Evolutionary conservation across 2,113 vertebrate species (phyloP).

Genomic region (Stictonetta naevosa): DNA sequence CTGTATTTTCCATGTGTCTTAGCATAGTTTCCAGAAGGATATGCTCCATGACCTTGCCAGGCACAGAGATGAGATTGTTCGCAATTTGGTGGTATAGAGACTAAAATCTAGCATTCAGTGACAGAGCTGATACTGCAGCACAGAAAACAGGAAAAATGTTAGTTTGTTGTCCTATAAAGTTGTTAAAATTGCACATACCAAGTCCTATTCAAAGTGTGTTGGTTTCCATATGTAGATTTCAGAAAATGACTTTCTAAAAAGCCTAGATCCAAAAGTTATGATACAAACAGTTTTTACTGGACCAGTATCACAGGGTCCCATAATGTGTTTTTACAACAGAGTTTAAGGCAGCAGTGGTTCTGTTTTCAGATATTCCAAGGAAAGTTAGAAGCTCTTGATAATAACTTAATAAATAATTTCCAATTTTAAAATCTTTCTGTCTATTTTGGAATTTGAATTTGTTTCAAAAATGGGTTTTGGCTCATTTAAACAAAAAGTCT

Average conservation of each 20-base stretch:
- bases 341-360: background rate
- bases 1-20: no score
- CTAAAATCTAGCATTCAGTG: background rate
- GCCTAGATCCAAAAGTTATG: background rate
- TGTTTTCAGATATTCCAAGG: background rate
- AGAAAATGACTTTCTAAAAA: background rate
- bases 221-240: background rate
- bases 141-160: background rate
- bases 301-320: background rate
- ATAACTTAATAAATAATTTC: background rate
- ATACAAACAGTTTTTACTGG: background rate
- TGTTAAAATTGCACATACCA: background rate
- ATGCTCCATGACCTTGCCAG: no score
- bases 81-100: background rate
- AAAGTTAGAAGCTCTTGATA: background rate
- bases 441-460: background rate
- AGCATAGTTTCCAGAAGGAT: no score
- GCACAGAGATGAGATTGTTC: no score
- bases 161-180: background rate
- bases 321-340: background rate
- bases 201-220: background rate
- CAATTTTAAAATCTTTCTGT: background rate
- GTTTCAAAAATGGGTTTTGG: background rate
- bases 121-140: background rate
- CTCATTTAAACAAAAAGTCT: background rate